These are phyloP conservation scores for Hybognathus amarus DNA, from an alignment of 2,797 vertebrate species.

Conservation along the genomic window DNA sequence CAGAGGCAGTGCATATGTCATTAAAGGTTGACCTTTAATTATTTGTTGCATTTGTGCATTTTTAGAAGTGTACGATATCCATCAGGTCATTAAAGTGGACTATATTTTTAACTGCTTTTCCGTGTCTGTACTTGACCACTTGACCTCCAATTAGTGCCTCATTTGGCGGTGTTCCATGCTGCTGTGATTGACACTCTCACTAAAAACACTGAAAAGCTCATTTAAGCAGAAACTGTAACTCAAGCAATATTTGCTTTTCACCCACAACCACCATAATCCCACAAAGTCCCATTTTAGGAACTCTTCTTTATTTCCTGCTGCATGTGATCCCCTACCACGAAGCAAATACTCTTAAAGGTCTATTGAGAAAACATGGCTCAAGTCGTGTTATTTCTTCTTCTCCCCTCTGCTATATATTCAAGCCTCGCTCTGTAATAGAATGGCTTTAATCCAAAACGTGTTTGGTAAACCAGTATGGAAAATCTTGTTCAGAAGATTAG, in stretches of 20 bases:
- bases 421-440: slow-evolving; percentile 78
- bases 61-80: not conserved
- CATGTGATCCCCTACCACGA: slow-evolving; percentile 62
- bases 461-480: slow-evolving; percentile 76
- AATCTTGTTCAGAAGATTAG: slow-evolving; percentile 81
- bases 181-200: slow-evolving; percentile 11
- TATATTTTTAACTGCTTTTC: slow-evolving; percentile 13
- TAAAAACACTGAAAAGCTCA: slow-evolving; percentile 1
- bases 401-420: slow-evolving; percentile 64
- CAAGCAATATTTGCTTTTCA: slow-evolving; percentile 15
- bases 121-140: not conserved
- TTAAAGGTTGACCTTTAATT: slow-evolving; percentile 3
- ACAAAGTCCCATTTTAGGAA: slow-evolving; percentile 33
- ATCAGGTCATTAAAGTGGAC: not conserved
- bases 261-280: slow-evolving; percentile 26
- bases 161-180: slow-evolving; percentile 4
- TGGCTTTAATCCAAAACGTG: slow-evolving; percentile 77
- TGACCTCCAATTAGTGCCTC: slow-evolving; percentile 35
- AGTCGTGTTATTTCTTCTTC: slow-evolving; percentile 63
- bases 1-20: not conserved
- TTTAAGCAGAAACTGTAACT: slow-evolving; percentile 19
- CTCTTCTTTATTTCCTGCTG: slow-evolving; percentile 44
- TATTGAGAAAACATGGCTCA: slow-evolving; percentile 70
- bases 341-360: slow-evolving; percentile 64
- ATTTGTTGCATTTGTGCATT: not conserved